Evolutionary conservation across 1,140 invertebrate species (phyloP).

Genomic region (Phortica variegata): DNA sequence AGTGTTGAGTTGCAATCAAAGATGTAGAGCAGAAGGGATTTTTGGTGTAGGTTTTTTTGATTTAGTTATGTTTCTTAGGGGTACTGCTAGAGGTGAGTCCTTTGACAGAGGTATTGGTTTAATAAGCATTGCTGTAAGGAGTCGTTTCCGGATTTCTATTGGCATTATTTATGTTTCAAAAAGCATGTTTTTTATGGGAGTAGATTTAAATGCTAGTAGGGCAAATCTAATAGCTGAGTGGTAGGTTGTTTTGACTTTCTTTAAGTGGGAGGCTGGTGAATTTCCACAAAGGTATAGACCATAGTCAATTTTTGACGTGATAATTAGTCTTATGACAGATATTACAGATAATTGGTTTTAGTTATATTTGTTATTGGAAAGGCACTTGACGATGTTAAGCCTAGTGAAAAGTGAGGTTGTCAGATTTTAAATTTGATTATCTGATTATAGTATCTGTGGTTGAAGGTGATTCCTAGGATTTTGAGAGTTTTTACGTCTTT

Average conservation of each 20-base stretch:
- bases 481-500: not conserved
- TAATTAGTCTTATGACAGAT: not conserved
- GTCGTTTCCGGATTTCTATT: not conserved
- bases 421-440: not conserved
- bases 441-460: not conserved
- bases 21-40: not conserved
- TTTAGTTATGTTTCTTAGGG: not conserved
- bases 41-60: not conserved
- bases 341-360: not conserved
- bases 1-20: not conserved
- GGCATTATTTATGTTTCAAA: not conserved
- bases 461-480: not conserved
- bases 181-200: conserved; percentile 7
- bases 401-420: not conserved
- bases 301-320: conserved; percentile 3
- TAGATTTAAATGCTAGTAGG: conserved; percentile 1
- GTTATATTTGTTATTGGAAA: not conserved
- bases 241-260: not conserved
- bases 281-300: not conserved
- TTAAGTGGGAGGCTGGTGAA: not conserved
- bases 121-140: not conserved
- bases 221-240: not conserved
- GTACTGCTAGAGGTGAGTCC: not conserved
- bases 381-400: conserved; percentile 2
- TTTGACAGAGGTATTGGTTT: not conserved